phyloP scores from a whole-genome alignment of 2,888 invertebrate genomes.

The Caenorhabditis angaria region DNA sequence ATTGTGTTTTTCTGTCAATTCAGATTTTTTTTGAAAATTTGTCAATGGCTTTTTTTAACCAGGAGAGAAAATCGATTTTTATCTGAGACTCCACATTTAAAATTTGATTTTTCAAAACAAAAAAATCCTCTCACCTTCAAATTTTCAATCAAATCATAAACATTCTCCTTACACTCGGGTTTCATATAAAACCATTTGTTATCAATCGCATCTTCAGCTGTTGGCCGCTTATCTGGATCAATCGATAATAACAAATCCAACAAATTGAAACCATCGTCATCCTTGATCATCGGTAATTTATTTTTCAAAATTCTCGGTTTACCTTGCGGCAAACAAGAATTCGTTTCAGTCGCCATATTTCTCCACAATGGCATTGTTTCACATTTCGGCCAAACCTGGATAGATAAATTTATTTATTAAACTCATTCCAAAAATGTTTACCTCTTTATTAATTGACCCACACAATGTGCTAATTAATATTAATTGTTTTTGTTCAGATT shows the following conservation, averaged over 20 bases:
- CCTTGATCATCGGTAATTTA: constrained; percentile 82
- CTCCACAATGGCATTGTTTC: constrained; percentile 87
- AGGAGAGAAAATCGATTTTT: no score
- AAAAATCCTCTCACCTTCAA: constrained; percentile 30
- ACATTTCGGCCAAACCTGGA: constrained; percentile 76
- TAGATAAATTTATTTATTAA: constrained; percentile 7
- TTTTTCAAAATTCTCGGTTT: constrained; percentile 80
- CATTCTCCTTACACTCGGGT: constrained; percentile 82
- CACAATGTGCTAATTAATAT: constrained; percentile 93
- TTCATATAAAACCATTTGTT: constrained; percentile 99
- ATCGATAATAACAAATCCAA: constrained; percentile 89
- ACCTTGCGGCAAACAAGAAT: constrained; percentile 81
- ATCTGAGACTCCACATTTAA: no score
- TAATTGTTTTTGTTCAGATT: constrained; percentile 93
- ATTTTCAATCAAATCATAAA: constrained; percentile 66
- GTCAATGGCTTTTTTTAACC: no score
- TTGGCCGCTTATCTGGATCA: constrained; percentile 87
- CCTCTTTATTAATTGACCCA: constrained; percentile 89
- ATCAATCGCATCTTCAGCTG: constrained; percentile 86
- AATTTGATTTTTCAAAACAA: neutral
- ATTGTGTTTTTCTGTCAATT: no score
- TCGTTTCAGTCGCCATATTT: constrained; percentile 77
- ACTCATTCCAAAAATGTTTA: constrained; percentile 7
- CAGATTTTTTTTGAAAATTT: no score
- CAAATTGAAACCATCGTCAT: constrained; percentile 83